Percentiles rank a stretch among this genome's conserved stretches.
These are phyloP conservation scores for Leptocoma aspasia DNA, from an alignment of 2,113 vertebrate species.

Conservation along the genomic window DNA sequence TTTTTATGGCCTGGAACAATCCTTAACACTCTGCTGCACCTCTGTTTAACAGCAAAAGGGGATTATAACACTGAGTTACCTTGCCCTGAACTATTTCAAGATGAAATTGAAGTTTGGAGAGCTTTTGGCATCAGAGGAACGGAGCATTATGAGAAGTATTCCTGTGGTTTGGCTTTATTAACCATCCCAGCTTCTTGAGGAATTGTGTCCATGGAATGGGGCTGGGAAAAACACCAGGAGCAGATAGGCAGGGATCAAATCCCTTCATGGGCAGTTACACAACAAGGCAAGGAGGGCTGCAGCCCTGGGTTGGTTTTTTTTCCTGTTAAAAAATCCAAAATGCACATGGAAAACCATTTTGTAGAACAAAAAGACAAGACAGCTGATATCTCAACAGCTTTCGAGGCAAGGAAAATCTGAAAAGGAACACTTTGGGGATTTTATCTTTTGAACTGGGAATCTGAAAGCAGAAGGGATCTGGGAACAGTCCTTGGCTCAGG, in stretches of 20 bases:
- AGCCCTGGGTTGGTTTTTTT: background rate
- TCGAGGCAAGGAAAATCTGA: background rate
- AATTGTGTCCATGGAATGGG: background rate
- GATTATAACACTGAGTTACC: background rate
- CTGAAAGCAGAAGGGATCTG: background rate
- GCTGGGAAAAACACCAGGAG: background rate
- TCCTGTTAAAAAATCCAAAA: background rate
- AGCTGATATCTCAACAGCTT: background rate
- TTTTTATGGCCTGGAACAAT: background rate
- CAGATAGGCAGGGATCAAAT: background rate
- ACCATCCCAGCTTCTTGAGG: background rate
- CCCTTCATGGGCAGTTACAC: background rate
- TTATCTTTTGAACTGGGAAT: background rate
- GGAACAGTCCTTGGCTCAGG: background rate
- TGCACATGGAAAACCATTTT: background rate
- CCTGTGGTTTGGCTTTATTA: slow-evolving; percentile 8
- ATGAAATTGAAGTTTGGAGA: background rate
- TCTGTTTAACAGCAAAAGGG: background rate
- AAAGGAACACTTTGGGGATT: background rate
- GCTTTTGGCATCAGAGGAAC: background rate
- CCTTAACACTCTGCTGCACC: background rate
- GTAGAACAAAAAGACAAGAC: rapidly evolving
- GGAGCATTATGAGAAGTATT: background rate
- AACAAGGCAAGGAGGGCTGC: background rate
- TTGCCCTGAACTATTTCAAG: background rate